Evolutionary conservation across 1,140 invertebrate species (phyloP), one percentile per base, ranked within the genome.

Genomic region (Babylonia areolata): DNA sequence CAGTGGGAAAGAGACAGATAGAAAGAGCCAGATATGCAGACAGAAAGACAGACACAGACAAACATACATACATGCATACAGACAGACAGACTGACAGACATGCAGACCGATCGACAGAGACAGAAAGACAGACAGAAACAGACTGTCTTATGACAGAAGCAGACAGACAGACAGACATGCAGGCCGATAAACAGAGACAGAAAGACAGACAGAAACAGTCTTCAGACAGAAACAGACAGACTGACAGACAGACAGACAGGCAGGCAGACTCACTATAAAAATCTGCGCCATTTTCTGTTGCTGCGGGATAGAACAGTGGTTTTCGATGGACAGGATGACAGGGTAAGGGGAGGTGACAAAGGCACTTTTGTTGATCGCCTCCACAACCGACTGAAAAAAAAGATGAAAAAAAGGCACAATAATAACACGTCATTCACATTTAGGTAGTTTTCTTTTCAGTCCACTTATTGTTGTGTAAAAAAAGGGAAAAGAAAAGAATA

Each of bases 211-310:
- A 28, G 28, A 64, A 64, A 64, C 5, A 23, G 23, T 12, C 58
- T 64, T 23, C 5, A n/a, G 58, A 64, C 17, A 64, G 5, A n/a
- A 23, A 64, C 73, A 77, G 39, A 77, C 17, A 23, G 28, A 23
- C 5, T 64, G 58, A 77, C 15, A 15, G n/a, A n/a, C 6, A n/a
- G 28, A 64, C 15, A 23, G 58, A 64, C 15, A 1, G 58, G 58
- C 5, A 28, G 54, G 64, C 51, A 9, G 64, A 93, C 91, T 92
- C 95, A 97, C 97, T 95, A 97, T 96, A 95, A 99, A 99, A 87
- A 98, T 98, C 90, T 97, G 97, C 0, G 98, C 98, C 98, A 99
- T 99, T 90, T 97, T 96, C 84, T 97, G 96, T 94, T 99, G 98
- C 94, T 99, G 98, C 84, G 96, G 96, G 20, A 98, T 94, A 17